These are phyloP conservation scores for Dromius quadrimaculatus DNA, from an alignment of 2,888 invertebrate species.

Conservation along the genomic window DNA sequence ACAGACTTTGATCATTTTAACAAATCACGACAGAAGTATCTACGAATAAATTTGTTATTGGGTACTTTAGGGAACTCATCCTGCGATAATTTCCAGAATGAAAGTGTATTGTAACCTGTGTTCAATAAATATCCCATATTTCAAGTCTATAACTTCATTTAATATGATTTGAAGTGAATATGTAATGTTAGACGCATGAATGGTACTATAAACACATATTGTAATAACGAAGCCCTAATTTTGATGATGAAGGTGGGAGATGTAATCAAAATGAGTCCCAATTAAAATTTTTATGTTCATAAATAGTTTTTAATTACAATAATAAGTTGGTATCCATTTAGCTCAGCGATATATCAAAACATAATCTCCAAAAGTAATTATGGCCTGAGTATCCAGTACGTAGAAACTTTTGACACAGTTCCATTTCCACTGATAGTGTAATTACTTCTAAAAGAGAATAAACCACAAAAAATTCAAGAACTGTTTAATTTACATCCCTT, in stretches of 20 bases:
- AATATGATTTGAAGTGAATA: neutral
- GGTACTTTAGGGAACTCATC: too few species aligned
- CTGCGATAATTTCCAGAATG: too few species aligned
- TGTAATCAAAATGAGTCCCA: neutral
- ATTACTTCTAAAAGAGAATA: slow-evolving; percentile 25
- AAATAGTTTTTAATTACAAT: neutral
- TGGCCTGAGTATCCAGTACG: too few species aligned
- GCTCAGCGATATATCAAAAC: too few species aligned
- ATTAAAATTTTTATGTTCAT: neutral
- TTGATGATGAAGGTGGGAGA: neutral
- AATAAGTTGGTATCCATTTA: neutral
- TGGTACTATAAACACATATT: too few species aligned
- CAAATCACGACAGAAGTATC: too few species aligned
- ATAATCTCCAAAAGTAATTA: too few species aligned
- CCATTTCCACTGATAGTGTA: slow-evolving; percentile 3
- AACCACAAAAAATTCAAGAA: slow-evolving; percentile 24
- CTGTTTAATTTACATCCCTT: slow-evolving; percentile 25
- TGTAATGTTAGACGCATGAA: slow-evolving; percentile 4
- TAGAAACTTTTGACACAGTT: slow-evolving; percentile 14
- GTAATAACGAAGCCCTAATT: too few species aligned
- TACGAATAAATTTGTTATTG: too few species aligned
- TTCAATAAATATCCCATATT: neutral
- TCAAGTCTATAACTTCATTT: neutral
- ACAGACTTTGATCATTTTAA: too few species aligned
- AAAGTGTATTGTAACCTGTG: neutral